Percentiles rank a stretch among this genome's conserved stretches.
Evolutionary conservation across 2,113 vertebrate genomes (phyloP).

Genomic region (Pedetes capensis): DNA sequence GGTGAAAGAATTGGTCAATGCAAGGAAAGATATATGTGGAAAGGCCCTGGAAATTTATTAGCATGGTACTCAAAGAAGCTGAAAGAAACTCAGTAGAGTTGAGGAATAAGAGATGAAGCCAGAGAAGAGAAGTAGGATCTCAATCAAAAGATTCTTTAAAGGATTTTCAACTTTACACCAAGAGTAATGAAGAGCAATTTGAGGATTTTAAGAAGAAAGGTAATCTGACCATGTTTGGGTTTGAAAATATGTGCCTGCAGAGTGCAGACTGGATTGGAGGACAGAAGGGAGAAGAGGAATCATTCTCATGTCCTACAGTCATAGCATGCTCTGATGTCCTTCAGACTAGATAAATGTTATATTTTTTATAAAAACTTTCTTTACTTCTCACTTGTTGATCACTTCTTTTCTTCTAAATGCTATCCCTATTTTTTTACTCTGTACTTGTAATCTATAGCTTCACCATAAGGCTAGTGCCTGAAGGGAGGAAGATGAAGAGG

Average conservation of each 20-base stretch:
- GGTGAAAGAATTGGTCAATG: not conserved
- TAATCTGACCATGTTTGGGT: not conserved
- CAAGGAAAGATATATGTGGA: not conserved
- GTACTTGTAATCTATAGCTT: not conserved
- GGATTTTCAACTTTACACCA: not conserved
- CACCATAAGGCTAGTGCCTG: not conserved
- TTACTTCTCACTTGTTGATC: not conserved
- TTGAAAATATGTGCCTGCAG: not conserved
- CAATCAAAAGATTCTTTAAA: not conserved
- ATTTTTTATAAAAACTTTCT: not conserved
- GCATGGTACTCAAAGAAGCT: not conserved
- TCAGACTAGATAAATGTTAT: not conserved
- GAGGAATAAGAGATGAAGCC: not conserved
- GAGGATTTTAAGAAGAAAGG: not conserved
- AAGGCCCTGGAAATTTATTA: not conserved
- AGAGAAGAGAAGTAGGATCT: not conserved
- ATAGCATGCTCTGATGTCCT: not conserved
- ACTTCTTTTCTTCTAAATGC: slow-evolving; percentile 23
- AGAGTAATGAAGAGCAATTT: not conserved
- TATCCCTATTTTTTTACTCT: not conserved
- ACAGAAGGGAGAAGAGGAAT: not conserved
- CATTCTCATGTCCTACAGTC: not conserved
- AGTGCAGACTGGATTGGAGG: not conserved
- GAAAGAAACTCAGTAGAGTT: not conserved
- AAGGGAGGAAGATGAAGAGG: not conserved